phyloP scores from a whole-genome alignment of 2,888 invertebrate species.

The Hirtodrosophila trivittata region DNA sequence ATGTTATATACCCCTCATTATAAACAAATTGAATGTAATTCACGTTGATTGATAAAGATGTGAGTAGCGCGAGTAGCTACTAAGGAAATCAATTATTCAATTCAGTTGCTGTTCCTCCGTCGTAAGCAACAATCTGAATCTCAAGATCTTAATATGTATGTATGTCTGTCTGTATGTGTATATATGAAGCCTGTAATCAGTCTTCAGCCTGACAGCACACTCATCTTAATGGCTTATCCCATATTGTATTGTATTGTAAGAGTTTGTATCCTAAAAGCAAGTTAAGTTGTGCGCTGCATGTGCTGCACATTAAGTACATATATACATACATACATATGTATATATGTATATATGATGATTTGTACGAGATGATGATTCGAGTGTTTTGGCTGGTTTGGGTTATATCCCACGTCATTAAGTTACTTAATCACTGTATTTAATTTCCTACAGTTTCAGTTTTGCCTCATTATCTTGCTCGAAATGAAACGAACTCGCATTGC shows the following conservation, averaged over 20 bases:
- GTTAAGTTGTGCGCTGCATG: slow-evolving; percentile 33
- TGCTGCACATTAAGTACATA: slow-evolving; percentile 13
- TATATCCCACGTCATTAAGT: slow-evolving; percentile 77
- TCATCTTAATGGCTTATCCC: slow-evolving; percentile 46
- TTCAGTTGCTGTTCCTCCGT: too few species aligned
- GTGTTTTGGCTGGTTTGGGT: slow-evolving; percentile 17
- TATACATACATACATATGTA: slow-evolving; percentile 2
- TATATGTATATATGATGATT: slow-evolving; percentile 1
- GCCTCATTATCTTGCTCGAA: slow-evolving; percentile 66
- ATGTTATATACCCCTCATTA: too few species aligned
- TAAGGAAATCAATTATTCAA: background rate
- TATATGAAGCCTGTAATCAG: slow-evolving; percentile 32
- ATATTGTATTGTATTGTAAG: slow-evolving; percentile 12
- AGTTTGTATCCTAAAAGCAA: background rate
- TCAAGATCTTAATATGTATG: slow-evolving; percentile 26
- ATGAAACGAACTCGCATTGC: slow-evolving; percentile 18
- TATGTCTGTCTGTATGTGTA: background rate
- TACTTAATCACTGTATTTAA: slow-evolving; percentile 78
- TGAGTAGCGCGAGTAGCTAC: too few species aligned
- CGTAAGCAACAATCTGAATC: slow-evolving; percentile 1
- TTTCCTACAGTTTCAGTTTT: slow-evolving; percentile 61
- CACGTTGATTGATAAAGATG: too few species aligned
- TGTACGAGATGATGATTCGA: slow-evolving; percentile 3
- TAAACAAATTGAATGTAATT: too few species aligned
- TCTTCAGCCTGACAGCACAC: slow-evolving; percentile 22